A percentile compares a stretch with the other conserved stretches of the same genome.
Conservation (phyloP, 2,888 invertebrate genomes). For the Horisme vitalbata region DNA sequence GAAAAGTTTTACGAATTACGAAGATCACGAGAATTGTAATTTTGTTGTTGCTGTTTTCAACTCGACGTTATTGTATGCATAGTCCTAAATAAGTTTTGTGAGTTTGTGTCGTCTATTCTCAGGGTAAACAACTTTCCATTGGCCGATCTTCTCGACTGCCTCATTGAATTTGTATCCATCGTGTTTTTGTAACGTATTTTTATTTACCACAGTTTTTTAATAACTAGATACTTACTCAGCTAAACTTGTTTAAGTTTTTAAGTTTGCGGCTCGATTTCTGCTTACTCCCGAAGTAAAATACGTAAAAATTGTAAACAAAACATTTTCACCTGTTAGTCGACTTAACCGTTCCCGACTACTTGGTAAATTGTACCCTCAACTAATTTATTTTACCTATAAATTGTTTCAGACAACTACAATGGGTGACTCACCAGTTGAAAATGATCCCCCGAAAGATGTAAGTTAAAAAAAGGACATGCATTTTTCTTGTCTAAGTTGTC, state of each 20-base stretch:
- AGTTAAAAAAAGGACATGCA: too few species aligned
- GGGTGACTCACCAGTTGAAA: conserved; percentile 72
- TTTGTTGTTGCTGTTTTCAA: too few species aligned
- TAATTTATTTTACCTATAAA: conserved; percentile 20
- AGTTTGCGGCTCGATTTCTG: too few species aligned
- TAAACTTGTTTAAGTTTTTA: too few species aligned
- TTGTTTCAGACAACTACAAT: conserved; percentile 49
- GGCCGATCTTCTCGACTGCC: conserved; percentile 31
- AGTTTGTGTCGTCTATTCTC: conserved; percentile 27
- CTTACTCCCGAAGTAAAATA: too few species aligned
- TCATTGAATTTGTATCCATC: conserved; percentile 12
- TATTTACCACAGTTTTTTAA: too few species aligned
- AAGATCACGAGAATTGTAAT: too few species aligned
- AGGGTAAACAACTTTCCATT: conserved; percentile 59
- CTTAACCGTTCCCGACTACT: too few species aligned
- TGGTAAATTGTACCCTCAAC: conserved; percentile 13
- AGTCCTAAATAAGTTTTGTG: neutral
- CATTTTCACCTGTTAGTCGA: too few species aligned
- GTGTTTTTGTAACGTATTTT: conserved; percentile 17
- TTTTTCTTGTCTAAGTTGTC: too few species aligned
- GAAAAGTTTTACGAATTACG: too few species aligned
- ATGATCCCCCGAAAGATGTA: conserved; percentile 75
- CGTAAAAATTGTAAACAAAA: conserved; percentile 56
- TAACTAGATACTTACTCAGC: too few species aligned
- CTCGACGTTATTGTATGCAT: neutral